Evolutionary conservation across 2,888 invertebrate species (phyloP).

Genomic region (Drosophila siamana): DNA sequence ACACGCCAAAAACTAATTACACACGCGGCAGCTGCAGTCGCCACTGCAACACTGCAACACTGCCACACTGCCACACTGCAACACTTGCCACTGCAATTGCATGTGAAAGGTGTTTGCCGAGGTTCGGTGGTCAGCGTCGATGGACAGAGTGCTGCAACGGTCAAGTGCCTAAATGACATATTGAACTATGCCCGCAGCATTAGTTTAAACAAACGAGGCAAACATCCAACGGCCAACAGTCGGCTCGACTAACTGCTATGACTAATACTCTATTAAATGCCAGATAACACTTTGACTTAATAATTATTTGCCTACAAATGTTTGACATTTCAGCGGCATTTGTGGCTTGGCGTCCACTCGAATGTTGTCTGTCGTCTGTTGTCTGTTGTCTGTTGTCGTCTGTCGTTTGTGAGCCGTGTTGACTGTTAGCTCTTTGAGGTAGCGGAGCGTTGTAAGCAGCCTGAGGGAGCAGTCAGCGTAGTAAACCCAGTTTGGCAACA

Average conservation of each 20-base stretch:
- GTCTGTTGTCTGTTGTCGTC: background rate
- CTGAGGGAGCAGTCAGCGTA: background rate
- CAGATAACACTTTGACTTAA: slow-evolving; percentile 5
- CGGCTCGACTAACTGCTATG: background rate
- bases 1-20: slow-evolving; percentile 77
- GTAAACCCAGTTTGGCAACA: background rate
- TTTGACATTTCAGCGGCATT: slow-evolving; percentile 6
- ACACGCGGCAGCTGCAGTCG: slow-evolving; percentile 26
- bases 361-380: background rate
- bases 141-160: slow-evolving; percentile 3
- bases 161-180: slow-evolving; percentile 8
- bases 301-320: slow-evolving; percentile 14
- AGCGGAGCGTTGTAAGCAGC: background rate
- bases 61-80: background rate
- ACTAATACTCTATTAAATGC: slow-evolving; percentile 15
- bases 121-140: slow-evolving; percentile 10
- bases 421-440: background rate
- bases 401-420: background rate
- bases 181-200: slow-evolving; percentile 23
- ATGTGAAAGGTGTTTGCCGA: slow-evolving; percentile 36
- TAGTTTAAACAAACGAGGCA: slow-evolving; percentile 15
- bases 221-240: background rate
- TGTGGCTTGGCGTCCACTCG: background rate
- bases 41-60: slow-evolving; percentile 9
- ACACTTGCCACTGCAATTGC: slow-evolving; percentile 17